Percentiles rank a stretch among this genome's conserved stretches.
These are phyloP conservation scores for Drosophila nigritarsus DNA, from an alignment of 2,888 invertebrate genomes.

Conservation along the genomic window DNA sequence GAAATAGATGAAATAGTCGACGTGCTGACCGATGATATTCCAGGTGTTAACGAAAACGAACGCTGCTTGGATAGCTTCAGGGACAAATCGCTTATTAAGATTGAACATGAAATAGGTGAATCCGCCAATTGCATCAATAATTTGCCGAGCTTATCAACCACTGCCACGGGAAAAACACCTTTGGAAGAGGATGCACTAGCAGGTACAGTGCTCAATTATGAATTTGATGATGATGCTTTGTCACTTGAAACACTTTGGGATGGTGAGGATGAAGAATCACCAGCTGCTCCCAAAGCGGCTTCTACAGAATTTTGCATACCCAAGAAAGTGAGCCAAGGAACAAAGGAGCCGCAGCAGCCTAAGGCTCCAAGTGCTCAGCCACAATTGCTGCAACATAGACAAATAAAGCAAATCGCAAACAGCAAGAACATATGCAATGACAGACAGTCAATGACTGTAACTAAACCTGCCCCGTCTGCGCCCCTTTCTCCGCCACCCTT, in stretches of 20 bases:
- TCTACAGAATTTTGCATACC: constrained; percentile 13
- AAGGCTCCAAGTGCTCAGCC: not conserved
- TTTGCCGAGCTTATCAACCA: constrained; percentile 6
- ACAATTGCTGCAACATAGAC: no score
- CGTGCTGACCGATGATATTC: not conserved
- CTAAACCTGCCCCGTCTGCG: not conserved
- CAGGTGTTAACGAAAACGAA: constrained; percentile 20
- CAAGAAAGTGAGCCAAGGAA: not conserved
- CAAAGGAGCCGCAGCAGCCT: not conserved
- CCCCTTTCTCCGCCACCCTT: constrained; percentile 43
- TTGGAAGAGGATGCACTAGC: constrained; percentile 22
- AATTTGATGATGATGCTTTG: constrained; percentile 12
- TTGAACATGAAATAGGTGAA: constrained; percentile 18
- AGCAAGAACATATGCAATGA: not conserved
- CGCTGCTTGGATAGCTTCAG: constrained; percentile 15
- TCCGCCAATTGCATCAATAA: constrained; percentile 21
- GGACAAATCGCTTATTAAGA: constrained; percentile 25
- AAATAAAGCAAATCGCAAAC: not conserved
- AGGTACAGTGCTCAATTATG: constrained; percentile 38
- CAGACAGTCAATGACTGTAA: not conserved
- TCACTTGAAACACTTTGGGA: constrained; percentile 18
- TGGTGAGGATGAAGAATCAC: constrained; percentile 40
- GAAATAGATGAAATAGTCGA: constrained; percentile 10
- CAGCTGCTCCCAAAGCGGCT: not conserved
- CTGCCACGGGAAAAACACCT: constrained; percentile 10